Evolutionary conservation across 2,797 vertebrate species (phyloP).

Genomic region (Enoplosus armatus): DNA sequence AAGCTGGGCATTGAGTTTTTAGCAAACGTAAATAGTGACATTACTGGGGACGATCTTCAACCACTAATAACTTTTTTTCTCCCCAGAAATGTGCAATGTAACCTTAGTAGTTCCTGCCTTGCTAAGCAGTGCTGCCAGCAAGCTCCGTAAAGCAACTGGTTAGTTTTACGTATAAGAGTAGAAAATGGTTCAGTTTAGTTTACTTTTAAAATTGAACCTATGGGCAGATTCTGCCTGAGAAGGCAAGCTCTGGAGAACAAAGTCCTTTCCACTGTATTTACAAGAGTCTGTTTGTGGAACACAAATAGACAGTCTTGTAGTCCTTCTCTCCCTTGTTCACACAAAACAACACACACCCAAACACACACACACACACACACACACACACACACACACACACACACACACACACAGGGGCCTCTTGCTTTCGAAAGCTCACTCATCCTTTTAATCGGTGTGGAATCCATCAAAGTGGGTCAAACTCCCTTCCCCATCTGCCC

Average conservation of each 20-base stretch:
- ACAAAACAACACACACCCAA: constrained; percentile 8
- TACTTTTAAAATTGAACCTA: background rate
- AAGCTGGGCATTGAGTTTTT: background rate
- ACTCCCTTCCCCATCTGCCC: constrained; percentile 86
- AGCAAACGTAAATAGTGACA: background rate
- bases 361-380: constrained; percentile 15
- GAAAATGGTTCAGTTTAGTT: background rate
- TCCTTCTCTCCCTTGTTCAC: constrained; percentile 27
- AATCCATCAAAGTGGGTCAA: constrained; percentile 91
- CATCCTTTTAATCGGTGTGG: constrained; percentile 87
- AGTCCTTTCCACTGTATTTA: background rate
- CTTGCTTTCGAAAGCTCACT: constrained; percentile 83
- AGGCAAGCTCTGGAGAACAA: background rate
- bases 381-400: constrained; percentile 19
- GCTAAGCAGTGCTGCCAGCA: background rate
- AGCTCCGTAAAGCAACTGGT: background rate
- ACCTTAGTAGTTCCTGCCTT: background rate
- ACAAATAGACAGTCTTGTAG: constrained; percentile 3
- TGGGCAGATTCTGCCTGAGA: background rate
- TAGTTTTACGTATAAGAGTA: background rate
- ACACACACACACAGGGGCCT: constrained; percentile 60
- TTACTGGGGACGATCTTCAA: background rate
- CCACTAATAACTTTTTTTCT: background rate
- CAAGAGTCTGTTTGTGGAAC: background rate
- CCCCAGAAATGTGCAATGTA: background rate